Conservation (phyloP, 2,888 invertebrate species). For the Diploptera punctata region DNA sequence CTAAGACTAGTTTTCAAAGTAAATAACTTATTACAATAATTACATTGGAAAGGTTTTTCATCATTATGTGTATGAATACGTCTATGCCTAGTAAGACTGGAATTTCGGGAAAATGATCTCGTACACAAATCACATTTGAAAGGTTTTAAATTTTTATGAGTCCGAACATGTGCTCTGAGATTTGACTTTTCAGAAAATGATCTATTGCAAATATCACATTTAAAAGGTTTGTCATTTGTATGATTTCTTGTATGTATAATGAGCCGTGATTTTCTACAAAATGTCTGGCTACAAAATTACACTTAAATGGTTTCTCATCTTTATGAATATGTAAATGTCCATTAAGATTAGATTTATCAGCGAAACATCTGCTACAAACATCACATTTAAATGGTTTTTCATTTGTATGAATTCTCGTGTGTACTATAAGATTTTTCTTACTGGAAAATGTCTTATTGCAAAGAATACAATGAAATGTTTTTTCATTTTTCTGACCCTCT, state of each 20-base stretch:
- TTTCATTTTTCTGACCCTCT: slow-evolving; percentile 15
- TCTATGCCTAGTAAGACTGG: no score
- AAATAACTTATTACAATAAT: no score
- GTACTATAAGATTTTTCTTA: slow-evolving; percentile 54
- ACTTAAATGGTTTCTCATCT: slow-evolving; percentile 62
- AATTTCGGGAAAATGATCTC: no score
- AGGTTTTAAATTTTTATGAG: no score
- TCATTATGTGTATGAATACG: no score
- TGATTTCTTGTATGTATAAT: slow-evolving; percentile 63
- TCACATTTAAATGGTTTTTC: slow-evolving; percentile 37
- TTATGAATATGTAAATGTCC: slow-evolving; percentile 66
- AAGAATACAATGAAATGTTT: background rate
- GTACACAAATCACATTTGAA: no score
- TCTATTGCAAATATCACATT: slow-evolving; percentile 59
- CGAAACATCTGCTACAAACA: slow-evolving; percentile 35
- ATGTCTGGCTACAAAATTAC: slow-evolving; percentile 64
- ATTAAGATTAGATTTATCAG: slow-evolving; percentile 67
- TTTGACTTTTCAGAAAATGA: no score
- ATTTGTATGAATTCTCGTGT: slow-evolving; percentile 63
- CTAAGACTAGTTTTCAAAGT: no score
- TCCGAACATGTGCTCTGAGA: no score
- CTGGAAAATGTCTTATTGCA: background rate
- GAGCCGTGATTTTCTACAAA: slow-evolving; percentile 61
- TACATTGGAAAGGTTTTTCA: no score
- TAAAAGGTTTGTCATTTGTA: slow-evolving; percentile 61